Evolutionary conservation across 2,888 invertebrate species (phyloP).

Genomic region (Magallana nippona): DNA sequence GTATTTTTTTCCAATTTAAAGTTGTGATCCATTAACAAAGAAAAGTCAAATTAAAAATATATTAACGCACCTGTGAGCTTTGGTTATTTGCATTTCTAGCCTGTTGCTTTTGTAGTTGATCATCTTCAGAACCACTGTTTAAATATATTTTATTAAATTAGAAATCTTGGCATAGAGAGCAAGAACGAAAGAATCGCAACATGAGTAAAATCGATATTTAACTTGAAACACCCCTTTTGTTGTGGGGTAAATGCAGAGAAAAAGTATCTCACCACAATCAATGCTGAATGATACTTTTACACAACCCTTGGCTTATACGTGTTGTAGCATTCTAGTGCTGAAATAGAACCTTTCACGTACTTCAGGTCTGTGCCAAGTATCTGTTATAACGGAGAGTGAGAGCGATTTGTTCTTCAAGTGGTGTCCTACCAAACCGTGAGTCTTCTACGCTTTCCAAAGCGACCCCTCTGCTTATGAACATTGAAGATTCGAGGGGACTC

Average conservation of each 20-base stretch:
- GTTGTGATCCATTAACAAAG: constrained; percentile 14
- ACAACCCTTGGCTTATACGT: not conserved
- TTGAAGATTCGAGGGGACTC: constrained; percentile 25
- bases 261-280: constrained; percentile 19
- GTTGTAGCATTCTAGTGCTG: constrained; percentile 25
- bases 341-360: not conserved
- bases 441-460: constrained; percentile 11
- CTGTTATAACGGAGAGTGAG: constrained; percentile 18
- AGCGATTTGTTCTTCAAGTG: constrained; percentile 30
- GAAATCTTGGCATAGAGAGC: constrained; percentile 21
- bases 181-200: constrained; percentile 7
- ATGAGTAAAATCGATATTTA: constrained; percentile 33
- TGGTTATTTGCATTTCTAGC: constrained; percentile 3
- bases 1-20: constrained; percentile 10
- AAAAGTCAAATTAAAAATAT: constrained; percentile 33
- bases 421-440: constrained; percentile 5
- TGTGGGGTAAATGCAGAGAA: constrained; percentile 19
- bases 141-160: constrained; percentile 33
- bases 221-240: constrained; percentile 33
- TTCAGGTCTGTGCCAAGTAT: not conserved
- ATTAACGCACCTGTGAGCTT: constrained; percentile 30
- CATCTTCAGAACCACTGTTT: constrained; percentile 18
- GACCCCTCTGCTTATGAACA: constrained; percentile 19
- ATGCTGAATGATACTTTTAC: constrained; percentile 26
- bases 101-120: not conserved